Conservation (phyloP, 2,888 invertebrate genomes). For the Scaptomyza caliginosa region DNA sequence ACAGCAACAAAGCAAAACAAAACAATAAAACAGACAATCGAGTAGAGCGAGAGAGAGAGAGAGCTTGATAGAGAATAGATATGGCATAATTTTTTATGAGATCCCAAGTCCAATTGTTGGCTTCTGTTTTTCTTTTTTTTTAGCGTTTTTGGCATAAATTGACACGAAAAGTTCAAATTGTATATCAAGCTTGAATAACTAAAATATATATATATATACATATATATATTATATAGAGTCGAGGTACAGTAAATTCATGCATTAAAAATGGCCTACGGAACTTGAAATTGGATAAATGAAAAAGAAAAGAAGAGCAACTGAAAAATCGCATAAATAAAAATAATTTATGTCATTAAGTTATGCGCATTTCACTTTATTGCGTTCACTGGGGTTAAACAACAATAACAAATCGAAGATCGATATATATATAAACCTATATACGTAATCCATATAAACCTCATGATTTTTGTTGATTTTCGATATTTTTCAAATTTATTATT, state of each 20-base stretch:
- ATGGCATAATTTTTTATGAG: constrained; percentile 68
- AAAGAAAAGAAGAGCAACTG: constrained; percentile 4
- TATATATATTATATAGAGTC: too few relatives aligned
- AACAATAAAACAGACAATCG: not conserved
- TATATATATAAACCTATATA: constrained; percentile 18
- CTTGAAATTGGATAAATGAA: constrained; percentile 21
- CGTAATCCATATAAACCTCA: constrained; percentile 54
- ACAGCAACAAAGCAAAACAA: constrained; percentile 23
- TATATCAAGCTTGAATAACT: constrained; percentile 45
- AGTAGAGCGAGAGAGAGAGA: not conserved
- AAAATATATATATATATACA: constrained; percentile 13
- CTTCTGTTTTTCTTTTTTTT: constrained; percentile 37
- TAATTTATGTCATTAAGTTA: constrained; percentile 76
- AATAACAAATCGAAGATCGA: constrained; percentile 12
- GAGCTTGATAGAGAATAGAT: constrained; percentile 7
- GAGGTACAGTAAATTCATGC: constrained; percentile 24
- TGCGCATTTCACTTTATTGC: constrained; percentile 52
- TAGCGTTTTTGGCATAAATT: constrained; percentile 57
- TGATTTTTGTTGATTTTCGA: constrained; percentile 39
- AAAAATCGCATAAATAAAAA: constrained; percentile 71
- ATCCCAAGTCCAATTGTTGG: constrained; percentile 51
- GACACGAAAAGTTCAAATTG: constrained; percentile 48
- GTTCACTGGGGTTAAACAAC: constrained; percentile 32
- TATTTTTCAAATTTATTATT: constrained; percentile 71
- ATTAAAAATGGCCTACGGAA: constrained; percentile 37